Evolutionary conservation across 2,888 invertebrate genomes (phyloP).

Genomic region (Philaethria dido): DNA sequence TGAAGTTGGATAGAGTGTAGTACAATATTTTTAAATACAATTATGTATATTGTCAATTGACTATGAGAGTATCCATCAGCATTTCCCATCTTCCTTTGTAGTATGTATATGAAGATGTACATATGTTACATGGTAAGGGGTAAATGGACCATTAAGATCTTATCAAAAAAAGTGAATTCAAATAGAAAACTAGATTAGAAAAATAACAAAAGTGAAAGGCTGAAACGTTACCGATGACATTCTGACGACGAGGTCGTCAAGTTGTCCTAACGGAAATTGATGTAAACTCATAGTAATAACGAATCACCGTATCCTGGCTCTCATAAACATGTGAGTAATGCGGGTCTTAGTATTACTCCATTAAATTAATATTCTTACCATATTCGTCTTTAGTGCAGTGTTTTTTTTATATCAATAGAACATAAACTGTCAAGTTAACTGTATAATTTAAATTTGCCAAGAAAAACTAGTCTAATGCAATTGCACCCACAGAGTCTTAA

Average conservation of each 20-base stretch:
- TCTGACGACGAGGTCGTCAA: constrained; percentile 45
- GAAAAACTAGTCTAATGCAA: neutral
- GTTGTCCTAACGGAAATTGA: constrained; percentile 47
- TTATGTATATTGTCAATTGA: too few species aligned
- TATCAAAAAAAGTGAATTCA: neutral
- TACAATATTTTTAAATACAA: too few species aligned
- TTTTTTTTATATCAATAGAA: neutral
- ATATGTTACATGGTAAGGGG: neutral
- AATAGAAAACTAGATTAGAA: neutral
- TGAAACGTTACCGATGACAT: constrained; percentile 48
- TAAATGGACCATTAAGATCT: neutral
- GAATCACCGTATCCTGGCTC: constrained; percentile 34
- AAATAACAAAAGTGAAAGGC: constrained; percentile 49
- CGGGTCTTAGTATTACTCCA: neutral
- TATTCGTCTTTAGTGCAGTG: neutral
- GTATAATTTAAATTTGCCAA: neutral
- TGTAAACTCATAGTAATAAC: constrained; percentile 36
- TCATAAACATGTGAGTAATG: neutral
- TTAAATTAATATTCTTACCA: constrained; percentile 9
- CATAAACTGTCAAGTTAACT: neutral
- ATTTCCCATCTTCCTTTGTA: too few species aligned
- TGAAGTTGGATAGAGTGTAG: too few species aligned
- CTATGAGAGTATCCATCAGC: too few species aligned
- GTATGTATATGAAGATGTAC: too few species aligned
- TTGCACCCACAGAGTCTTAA: neutral